Evolutionary conservation across 2,888 invertebrate genomes (phyloP).

Genomic region (Eudemis profundana): DNA sequence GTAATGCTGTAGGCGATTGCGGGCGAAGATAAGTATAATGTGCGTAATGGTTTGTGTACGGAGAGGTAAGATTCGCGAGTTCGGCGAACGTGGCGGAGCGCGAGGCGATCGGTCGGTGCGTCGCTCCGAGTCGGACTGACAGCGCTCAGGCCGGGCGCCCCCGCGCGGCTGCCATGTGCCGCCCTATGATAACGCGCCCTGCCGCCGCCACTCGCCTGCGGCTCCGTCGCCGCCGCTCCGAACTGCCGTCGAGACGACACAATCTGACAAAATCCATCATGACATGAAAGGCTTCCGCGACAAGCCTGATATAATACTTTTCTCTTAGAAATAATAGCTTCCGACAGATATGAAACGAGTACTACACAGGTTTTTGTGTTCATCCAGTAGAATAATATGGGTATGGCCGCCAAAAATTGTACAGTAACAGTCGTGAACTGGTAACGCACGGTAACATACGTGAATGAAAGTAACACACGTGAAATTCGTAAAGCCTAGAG

Average conservation of each 20-base stretch:
- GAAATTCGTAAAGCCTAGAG: too few relatives aligned
- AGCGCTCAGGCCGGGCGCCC: slow-evolving; percentile 73
- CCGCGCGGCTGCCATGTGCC: slow-evolving; percentile 63
- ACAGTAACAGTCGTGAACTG: too few relatives aligned
- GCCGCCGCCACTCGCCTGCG: slow-evolving; percentile 47
- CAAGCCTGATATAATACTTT: slow-evolving; percentile 53
- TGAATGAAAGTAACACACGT: too few relatives aligned
- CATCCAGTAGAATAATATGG: not conserved
- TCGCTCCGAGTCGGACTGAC: slow-evolving; percentile 78
- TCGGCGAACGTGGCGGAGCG: slow-evolving; percentile 68
- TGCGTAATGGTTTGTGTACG: slow-evolving; percentile 64
- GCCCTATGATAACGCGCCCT: slow-evolving; percentile 70
- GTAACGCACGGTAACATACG: too few relatives aligned
- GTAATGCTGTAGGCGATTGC: slow-evolving; percentile 17
- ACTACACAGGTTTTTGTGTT: slow-evolving; percentile 22
- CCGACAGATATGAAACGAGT: slow-evolving; percentile 41
- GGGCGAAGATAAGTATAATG: slow-evolving; percentile 27
- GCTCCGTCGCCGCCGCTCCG: slow-evolving; percentile 36
- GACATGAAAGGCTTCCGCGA: slow-evolving; percentile 62
- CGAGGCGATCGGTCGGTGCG: slow-evolving; percentile 78
- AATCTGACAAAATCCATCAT: slow-evolving; percentile 67
- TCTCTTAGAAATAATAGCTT: slow-evolving; percentile 49
- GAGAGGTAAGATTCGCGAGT: slow-evolving; percentile 80
- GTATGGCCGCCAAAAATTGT: too few relatives aligned
- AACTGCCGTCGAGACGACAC: slow-evolving; percentile 58